These are phyloP conservation scores for Pogonocherus hispidulus DNA, from an alignment of 2,888 invertebrate species.

Conservation along the genomic window DNA sequence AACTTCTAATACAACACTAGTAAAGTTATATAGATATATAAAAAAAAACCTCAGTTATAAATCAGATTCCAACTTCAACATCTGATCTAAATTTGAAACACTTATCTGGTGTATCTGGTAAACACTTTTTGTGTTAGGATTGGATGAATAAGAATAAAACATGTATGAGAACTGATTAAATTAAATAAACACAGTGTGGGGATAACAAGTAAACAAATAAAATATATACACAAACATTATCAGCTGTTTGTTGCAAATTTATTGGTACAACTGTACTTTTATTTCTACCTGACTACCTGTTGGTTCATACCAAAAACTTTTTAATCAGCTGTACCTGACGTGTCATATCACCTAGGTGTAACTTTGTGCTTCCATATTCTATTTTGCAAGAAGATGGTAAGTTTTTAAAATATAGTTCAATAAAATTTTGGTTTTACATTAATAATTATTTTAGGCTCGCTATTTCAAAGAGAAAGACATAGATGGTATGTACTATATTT, in stretches of 20 bases:
- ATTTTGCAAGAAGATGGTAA: constrained; percentile 47
- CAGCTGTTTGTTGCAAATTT: constrained; percentile 28
- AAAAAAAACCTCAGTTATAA: no score
- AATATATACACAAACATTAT: constrained; percentile 13
- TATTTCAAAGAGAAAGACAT: constrained; percentile 96
- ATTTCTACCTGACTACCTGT: constrained; percentile 30
- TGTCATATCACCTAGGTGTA: constrained; percentile 30
- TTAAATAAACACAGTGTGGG: not conserved
- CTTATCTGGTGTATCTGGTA: no score
- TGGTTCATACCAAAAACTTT: constrained; percentile 11
- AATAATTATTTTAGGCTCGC: constrained; percentile 91
- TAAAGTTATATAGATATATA: no score
- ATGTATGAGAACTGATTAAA: no score
- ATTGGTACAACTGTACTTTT: constrained; percentile 45
- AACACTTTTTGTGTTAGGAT: no score
- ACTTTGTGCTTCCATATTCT: constrained; percentile 24
- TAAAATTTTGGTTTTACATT: no score
- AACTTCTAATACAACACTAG: no score
- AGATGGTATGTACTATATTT: constrained; percentile 77
- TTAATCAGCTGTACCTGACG: constrained; percentile 43
- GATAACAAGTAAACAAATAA: constrained; percentile 13
- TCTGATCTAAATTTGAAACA: no score
- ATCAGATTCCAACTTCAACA: no score
- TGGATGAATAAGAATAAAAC: no score
- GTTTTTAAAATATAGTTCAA: constrained; percentile 23